Base-by-base conservation (phyloP, 2,113 vertebrate species). In the Diphyllodes magnificus region DNA sequence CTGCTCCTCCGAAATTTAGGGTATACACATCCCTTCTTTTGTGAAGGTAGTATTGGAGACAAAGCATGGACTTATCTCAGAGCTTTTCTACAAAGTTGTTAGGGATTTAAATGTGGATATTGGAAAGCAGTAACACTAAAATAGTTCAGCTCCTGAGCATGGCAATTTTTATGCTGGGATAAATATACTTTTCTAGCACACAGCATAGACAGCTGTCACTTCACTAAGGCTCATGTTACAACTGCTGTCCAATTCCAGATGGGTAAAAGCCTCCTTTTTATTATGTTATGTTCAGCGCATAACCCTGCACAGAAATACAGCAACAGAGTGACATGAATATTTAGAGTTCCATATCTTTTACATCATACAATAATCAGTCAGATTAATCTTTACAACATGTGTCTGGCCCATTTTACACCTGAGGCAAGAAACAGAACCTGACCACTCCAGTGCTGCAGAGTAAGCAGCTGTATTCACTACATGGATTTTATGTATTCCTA, bases 401-500 rank as follows among this genome's bases (percentile, higher is more conserved):
- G 5, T 18, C 53, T 44, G 15, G 28, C 14, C 8, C 73, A 47
- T 61, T 79, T 93, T 42, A 65, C 27, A 86, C 59, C 14, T 10
- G 11, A 71, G 44, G 20, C 77, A 60, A 76, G 66, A 76, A 72
- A 39, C 3, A 37, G 5, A 86, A 57, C 28, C 23, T 47, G 64
- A 70, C 37, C 18, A 4, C 33, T 53, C 15, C 42, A 66, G 21
- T 1, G 24, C 71, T n/a, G 23, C 63, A 73, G 45, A 71, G 19
- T 19, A 63, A 83, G 42, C 1, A 5, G 60, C 28, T 51, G 51
- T 61, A 68, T 39, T 75, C 37, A 75, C 28, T 12, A 13, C 5
- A 13, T 0, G 1, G 40, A 70, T 86, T 73, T 66, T 2, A 9
- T 1, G 4, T 21, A 22, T 44, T 57, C 30, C 56, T 63, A 5